Base-by-base conservation (phyloP, 2,113 vertebrate species). In the Sprattus sprattus region DNA sequence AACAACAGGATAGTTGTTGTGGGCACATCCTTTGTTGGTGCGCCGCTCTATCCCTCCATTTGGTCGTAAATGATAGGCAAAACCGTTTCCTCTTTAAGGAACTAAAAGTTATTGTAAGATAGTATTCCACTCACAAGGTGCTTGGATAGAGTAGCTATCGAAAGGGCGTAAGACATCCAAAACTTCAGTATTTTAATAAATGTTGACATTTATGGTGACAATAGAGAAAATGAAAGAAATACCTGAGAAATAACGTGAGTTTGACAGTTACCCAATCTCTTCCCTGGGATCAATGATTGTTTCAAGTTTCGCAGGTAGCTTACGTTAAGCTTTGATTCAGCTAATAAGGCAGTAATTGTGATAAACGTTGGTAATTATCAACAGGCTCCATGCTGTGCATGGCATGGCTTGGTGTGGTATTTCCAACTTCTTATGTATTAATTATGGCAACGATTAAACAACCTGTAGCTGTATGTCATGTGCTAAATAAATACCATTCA, bases 1-100 rank as follows among this genome's bases (percentile, higher is more conserved):
- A 93, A 94, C 80, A 91, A 50, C 87, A 91, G 91, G 0, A 88
- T 95, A 2, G 95, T 96, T 92, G 84, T 97, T 0, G 32, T 97
- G 54, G 97, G 97, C 90, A 95, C 95, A 25, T 97, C 97, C 0
- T 97, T 97, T 90, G 50, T 96, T 88, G 97, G 97, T 97, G 95
- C 28, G 25, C 84, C 39, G 64, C 8, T 45, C 18, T 81, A 7
- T 64, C 16, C 45, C 25, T 71, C 11, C 39, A 39, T 39, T 1
- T 39, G 39, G 39, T 39, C 39, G 1, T 39, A 1, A 39, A 39
- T 39, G 39, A 39, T 39, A 39, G 39, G 39, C 39, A 39, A 2
- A 39, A 39, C 39, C 39, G 39, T 39, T 39, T 39, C 39, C 39
- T 39, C 39, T 39, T 39, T 39, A 39, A 39, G 39, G 39, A 39